Conservation (phyloP, 1,140 invertebrate genomes). For the Bicyclus anynana region DNA sequence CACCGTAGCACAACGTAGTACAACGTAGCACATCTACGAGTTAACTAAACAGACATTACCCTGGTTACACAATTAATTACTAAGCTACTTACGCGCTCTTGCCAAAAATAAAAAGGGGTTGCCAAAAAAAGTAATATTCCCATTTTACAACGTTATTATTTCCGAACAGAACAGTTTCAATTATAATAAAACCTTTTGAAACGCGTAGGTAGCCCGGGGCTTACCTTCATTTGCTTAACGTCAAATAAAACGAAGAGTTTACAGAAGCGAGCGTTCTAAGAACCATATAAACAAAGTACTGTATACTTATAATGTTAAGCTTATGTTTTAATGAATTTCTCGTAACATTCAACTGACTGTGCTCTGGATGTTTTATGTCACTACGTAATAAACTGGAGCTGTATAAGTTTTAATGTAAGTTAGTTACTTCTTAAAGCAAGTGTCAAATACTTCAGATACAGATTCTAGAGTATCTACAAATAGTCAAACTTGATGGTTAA, state of each 20-base stretch:
- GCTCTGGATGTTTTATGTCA: no score
- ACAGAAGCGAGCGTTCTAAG: background rate
- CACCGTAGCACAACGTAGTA: no score
- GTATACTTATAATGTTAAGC: background rate
- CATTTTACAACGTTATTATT: background rate
- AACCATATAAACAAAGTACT: background rate
- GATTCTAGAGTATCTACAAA: no score
- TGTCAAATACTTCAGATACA: no score
- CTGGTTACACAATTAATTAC: no score
- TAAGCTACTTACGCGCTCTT: no score
- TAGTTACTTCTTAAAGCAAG: no score
- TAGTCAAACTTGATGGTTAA: no score
- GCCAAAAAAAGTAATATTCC: background rate
- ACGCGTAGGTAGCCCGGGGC: background rate
- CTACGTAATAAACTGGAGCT: no score
- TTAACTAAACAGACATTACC: no score
- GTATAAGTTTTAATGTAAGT: no score
- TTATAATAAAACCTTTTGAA: slow-evolving; percentile 6
- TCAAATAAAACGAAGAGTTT: slow-evolving; percentile 7
- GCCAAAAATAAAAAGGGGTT: background rate
- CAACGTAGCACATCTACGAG: no score
- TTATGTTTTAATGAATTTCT: background rate
- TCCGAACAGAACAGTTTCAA: background rate
- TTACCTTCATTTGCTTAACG: slow-evolving; percentile 8
- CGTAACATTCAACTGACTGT: background rate